Conservation (phyloP, 1,140 invertebrate genomes). For the Phymorhynchus buccinoides region DNA sequence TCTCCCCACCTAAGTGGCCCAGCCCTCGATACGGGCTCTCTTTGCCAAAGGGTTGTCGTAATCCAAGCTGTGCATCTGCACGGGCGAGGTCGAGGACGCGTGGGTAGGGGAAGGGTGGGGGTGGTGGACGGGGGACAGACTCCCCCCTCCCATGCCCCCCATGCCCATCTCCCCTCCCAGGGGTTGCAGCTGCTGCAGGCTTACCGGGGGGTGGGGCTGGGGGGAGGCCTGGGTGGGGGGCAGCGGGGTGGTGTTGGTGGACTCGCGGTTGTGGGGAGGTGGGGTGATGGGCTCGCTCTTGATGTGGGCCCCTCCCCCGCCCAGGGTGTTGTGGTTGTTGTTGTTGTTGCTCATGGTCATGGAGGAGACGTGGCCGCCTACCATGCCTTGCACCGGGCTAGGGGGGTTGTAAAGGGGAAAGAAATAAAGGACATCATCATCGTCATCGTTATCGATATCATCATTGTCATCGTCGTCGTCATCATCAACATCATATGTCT, state of each 20-base stretch:
- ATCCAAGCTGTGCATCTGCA: conserved; percentile 49
- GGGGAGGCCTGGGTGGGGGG: conserved; percentile 50
- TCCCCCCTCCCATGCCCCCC: conserved; percentile 30
- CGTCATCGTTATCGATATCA: neutral
- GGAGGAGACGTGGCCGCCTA: conserved; percentile 65
- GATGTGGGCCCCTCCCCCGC: conserved; percentile 90
- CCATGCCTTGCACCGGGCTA: conserved; percentile 47
- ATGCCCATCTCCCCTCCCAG: conserved; percentile 28
- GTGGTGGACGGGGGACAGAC: conserved; percentile 49
- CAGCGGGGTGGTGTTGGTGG: conserved; percentile 69
- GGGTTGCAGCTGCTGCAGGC: conserved; percentile 40
- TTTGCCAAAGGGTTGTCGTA: conserved; percentile 67
- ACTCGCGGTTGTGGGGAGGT: conserved; percentile 78
- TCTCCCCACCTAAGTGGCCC: conserved; percentile 59
- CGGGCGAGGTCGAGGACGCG: conserved; percentile 48
- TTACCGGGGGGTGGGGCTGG: neutral
- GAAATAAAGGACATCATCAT: neutral
- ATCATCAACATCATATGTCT: no score
- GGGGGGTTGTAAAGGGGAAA: conserved; percentile 26
- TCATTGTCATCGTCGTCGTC: neutral
- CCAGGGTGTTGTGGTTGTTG: conserved; percentile 88
- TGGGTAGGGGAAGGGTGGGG: conserved; percentile 47
- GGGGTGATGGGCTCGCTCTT: conserved; percentile 96
- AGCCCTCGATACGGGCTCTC: conserved; percentile 62
- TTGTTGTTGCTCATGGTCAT: no score